Evolutionary conservation across 2,113 vertebrate genomes (phyloP).

Genomic region (Pygoscelis antarcticus): DNA sequence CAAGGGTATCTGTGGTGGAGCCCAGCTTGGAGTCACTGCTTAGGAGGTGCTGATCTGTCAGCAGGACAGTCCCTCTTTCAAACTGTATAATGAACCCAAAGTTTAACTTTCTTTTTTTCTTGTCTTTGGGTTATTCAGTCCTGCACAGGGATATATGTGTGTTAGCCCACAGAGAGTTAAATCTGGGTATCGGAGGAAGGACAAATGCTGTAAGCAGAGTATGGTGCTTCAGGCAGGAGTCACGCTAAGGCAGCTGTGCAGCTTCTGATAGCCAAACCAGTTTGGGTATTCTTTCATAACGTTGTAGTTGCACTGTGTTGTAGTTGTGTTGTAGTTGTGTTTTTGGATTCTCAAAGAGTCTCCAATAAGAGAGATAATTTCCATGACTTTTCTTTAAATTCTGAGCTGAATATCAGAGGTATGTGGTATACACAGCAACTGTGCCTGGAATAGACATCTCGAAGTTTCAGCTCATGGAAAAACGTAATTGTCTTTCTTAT

Average conservation of each 20-base stretch:
- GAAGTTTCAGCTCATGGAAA: neutral
- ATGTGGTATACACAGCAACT: neutral
- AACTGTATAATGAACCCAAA: neutral
- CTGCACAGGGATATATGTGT: neutral
- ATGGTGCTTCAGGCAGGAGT: neutral
- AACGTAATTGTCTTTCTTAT: neutral
- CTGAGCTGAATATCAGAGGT: neutral
- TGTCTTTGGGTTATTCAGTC: neutral
- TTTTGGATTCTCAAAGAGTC: neutral
- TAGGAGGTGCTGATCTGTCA: neutral
- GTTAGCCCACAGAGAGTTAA: neutral
- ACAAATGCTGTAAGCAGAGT: neutral
- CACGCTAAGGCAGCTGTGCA: neutral
- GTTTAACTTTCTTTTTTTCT: neutral
- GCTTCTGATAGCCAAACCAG: neutral
- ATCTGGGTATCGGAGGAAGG: neutral
- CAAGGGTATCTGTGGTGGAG: neutral
- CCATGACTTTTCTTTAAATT: neutral
- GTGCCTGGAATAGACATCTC: neutral
- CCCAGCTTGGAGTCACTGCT: neutral
- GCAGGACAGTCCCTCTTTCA: neutral
- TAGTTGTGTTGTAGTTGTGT: neutral
- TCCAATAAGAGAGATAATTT: neutral
- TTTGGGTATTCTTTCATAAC: neutral
- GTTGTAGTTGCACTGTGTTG: neutral